Percentiles rank a stretch among this genome's conserved stretches.
Conservation (phyloP, 2,797 vertebrate species). For the Otolemur crassicaudatus region DNA sequence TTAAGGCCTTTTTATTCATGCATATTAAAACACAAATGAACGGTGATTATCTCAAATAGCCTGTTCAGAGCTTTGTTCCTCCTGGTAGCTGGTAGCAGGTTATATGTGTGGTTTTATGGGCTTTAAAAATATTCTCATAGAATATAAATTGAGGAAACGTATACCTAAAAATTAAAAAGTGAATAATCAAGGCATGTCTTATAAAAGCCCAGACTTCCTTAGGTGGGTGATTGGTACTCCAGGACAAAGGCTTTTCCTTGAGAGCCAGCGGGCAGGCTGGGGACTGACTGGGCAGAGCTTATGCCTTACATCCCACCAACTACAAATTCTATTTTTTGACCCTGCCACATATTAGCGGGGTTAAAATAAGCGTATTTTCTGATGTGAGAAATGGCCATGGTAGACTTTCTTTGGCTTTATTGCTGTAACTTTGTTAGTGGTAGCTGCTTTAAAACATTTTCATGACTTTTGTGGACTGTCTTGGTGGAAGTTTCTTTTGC, state of each 20-base stretch:
- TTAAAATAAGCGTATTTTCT: not conserved
- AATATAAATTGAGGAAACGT: not conserved
- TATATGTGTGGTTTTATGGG: not conserved
- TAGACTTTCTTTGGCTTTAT: not conserved
- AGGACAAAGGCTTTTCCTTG: not conserved
- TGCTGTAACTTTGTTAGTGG: not conserved
- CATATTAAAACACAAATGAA: slow-evolving; percentile 63
- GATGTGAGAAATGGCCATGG: not conserved
- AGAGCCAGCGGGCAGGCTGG: rapidly evolving
- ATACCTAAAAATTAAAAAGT: not conserved
- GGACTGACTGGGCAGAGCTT: rapidly evolving
- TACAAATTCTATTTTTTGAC: not conserved
- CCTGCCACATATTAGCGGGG: not conserved
- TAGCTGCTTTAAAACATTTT: not conserved
- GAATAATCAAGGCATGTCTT: not conserved
- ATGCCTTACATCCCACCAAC: not conserved
- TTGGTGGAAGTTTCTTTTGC: not conserved
- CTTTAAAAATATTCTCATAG: not conserved
- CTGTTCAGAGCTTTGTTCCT: not conserved
- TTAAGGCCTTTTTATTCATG: slow-evolving; percentile 62
- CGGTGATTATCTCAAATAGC: slow-evolving; percentile 40
- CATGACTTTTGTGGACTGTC: not conserved
- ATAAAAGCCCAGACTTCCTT: not conserved
- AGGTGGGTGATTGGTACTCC: rapidly evolving
- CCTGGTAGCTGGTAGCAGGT: not conserved